These are phyloP conservation scores for Brachyptera putata DNA, from an alignment of 2,888 invertebrate genomes.

Conservation along the genomic window DNA sequence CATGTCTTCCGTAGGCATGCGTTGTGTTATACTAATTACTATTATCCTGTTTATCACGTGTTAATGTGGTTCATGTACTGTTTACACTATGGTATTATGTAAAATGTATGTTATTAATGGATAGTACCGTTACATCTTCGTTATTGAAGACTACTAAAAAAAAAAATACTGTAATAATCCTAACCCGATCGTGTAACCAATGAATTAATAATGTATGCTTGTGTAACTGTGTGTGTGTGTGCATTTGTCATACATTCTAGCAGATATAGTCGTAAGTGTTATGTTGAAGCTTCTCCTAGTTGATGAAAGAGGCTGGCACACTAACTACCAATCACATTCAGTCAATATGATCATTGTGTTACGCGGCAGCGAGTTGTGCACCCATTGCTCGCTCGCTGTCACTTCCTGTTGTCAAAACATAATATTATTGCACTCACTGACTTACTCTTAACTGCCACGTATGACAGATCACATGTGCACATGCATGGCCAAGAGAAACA, in stretches of 20 bases:
- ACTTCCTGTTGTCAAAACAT: not conserved
- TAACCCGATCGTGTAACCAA: slow-evolving; percentile 29
- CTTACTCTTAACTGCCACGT: not conserved
- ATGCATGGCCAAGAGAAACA: not conserved
- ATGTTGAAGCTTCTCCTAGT: slow-evolving; percentile 14
- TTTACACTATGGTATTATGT: slow-evolving; percentile 36
- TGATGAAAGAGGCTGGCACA: not conserved
- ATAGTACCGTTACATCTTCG: slow-evolving; percentile 35
- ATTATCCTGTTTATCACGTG: slow-evolving; percentile 33
- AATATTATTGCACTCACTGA: not conserved
- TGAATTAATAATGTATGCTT: slow-evolving; percentile 33
- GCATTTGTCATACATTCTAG: slow-evolving; percentile 29
- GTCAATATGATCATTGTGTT: not conserved
- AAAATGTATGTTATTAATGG: slow-evolving; percentile 36
- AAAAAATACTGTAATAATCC: slow-evolving; percentile 32
- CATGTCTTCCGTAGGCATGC: slow-evolving; percentile 36
- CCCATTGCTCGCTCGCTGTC: not conserved
- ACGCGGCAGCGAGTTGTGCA: not conserved
- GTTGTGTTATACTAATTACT: slow-evolving; percentile 30
- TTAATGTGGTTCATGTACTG: slow-evolving; percentile 35
- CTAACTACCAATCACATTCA: slow-evolving; percentile 1
- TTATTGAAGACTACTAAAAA: slow-evolving; percentile 30
- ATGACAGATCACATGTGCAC: not conserved
- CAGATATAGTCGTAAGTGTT: slow-evolving; percentile 28
- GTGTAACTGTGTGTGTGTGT: slow-evolving; percentile 33